Evolutionary conservation across 2,888 invertebrate genomes (phyloP), one percentile per base, ranked within the genome.

Genomic region (Cynaeus angustus): DNA sequence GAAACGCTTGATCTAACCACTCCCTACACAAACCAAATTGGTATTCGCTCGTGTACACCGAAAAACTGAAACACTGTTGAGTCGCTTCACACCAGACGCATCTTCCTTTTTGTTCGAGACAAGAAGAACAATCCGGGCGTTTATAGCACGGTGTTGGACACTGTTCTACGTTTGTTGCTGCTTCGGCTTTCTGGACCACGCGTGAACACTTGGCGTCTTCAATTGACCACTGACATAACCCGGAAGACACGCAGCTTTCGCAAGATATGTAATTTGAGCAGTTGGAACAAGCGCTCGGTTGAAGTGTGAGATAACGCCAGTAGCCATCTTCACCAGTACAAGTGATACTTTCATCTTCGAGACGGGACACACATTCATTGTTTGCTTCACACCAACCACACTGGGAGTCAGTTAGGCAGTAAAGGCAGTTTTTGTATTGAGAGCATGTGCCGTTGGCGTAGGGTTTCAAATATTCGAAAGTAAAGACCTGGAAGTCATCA

Each of bases 51-150:
- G 96, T 96, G 85, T 97, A 97, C 0, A 97, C 95, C n/a, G 96
- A 94, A 85, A 98, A 97, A 74, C 96, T 94, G 83, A 98, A 96
- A 84, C 98, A 98, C 80, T 95, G 94, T 71, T 92, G 90, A 0
- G 94, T 94, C 16, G 96, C 94, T 82, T 96, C 95, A 83, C 98
- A 98, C 98, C 98, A 98, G 0, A 97, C 97, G 84, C 98, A 98
- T 69, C 96, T 90, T n/a, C 77, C 78, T 71, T 81, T 91, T 79
- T 94, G 93, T 78, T 94, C 94, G 56, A 98, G 87, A 81, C 98
- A 98, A 61, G 91, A 89, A 12, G 92, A 91, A 83, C 96, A 96
- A 80, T 92, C 91, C 43, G 86, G 88, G 50, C 95, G 90, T 83
- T 89, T 84, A 75, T 95, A 91, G 82, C 97, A 97, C 0, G 95